Percentiles rank a stretch among this genome's conserved stretches.
These are phyloP conservation scores for Baccha elongata DNA, from an alignment of 2,888 invertebrate species.

Conservation along the genomic window DNA sequence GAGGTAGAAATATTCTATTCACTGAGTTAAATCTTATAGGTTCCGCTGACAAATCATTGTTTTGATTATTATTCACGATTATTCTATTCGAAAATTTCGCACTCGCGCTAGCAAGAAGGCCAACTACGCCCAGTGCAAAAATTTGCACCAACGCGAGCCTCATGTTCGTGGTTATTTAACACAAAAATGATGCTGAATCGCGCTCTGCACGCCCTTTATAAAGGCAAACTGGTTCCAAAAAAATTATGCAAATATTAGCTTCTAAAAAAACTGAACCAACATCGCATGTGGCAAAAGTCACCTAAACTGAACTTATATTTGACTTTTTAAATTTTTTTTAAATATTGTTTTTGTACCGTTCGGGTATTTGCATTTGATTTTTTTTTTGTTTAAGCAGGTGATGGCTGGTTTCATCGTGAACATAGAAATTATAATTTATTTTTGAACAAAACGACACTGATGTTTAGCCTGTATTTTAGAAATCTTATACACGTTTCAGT, in stretches of 20 bases:
- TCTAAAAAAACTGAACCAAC: constrained; percentile 53
- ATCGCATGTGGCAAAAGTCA: constrained; percentile 30
- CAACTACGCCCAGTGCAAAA: constrained; percentile 46
- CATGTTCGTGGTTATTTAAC: constrained; percentile 46
- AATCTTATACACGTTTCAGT: not conserved
- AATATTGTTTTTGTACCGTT: constrained; percentile 8
- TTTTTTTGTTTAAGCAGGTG: constrained; percentile 40
- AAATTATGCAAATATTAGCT: constrained; percentile 9
- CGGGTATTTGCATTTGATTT: constrained; percentile 13
- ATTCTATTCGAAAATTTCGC: constrained; percentile 19
- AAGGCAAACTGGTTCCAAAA: constrained; percentile 21
- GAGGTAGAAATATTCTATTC: constrained; percentile 20
- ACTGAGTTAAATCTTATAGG: not conserved
- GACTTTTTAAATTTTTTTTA: constrained; percentile 23
- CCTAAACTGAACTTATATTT: constrained; percentile 14
- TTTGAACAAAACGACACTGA: too few relatives aligned
- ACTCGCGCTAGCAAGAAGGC: constrained; percentile 53
- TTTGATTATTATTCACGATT: not conserved
- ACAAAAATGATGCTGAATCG: constrained; percentile 43
- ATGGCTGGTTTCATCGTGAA: not conserved
- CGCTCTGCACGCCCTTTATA: constrained; percentile 40
- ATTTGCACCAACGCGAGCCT: constrained; percentile 59
- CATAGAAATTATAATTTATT: not conserved
- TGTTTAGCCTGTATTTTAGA: not conserved
- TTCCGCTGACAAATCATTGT: not conserved